Conservation (phyloP, 2,888 invertebrate species). For the Brachypterus glaber region DNA sequence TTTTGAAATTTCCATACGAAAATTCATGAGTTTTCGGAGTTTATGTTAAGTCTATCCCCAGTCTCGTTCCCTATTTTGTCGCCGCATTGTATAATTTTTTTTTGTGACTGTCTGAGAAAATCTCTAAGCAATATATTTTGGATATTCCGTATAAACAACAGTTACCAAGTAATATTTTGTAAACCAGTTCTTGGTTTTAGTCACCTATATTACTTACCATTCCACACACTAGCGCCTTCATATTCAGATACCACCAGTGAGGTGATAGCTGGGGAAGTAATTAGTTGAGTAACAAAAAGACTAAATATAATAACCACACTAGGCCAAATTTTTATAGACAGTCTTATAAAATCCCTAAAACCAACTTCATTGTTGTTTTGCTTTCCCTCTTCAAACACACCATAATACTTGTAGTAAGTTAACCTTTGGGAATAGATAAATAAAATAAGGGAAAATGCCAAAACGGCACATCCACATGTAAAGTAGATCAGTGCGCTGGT, state of each 20-base stretch:
- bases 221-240: not conserved
- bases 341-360: conserved; percentile 1
- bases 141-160: no score
- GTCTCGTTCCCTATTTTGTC: no score
- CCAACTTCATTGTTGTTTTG: conserved; percentile 2
- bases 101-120: no score
- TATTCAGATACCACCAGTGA: conserved; percentile 3
- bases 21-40: no score
- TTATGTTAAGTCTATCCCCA: no score
- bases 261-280: conserved; percentile 3
- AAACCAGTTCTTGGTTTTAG: no score
- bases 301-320: conserved; percentile 5
- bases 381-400: not conserved
- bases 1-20: no score
- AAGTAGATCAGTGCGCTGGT: conserved; percentile 2
- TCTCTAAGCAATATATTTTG: no score
- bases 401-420: conserved; percentile 3
- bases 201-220: conserved; percentile 3
- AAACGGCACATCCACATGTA: not conserved
- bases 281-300: not conserved
- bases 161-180: no score
- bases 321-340: conserved; percentile 2
- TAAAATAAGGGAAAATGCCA: not conserved
- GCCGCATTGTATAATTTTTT: no score
- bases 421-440: not conserved